Evolutionary conservation across 2,113 vertebrate species (phyloP), one percentile per base, ranked within the genome.

Genomic region (Brachirus orientalis): DNA sequence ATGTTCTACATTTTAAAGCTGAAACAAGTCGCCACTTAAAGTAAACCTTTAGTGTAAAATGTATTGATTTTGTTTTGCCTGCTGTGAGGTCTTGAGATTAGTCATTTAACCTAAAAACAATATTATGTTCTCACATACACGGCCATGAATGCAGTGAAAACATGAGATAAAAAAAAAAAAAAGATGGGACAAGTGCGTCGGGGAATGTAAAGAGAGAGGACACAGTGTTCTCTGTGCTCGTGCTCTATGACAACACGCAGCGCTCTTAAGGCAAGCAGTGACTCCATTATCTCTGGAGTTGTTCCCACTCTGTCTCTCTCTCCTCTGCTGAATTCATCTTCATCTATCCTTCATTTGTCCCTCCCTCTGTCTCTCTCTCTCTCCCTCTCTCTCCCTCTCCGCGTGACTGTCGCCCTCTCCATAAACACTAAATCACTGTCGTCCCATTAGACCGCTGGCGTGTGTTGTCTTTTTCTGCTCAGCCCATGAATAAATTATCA

Each of bases 401-500:
- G 0, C 13, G 1, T 54, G 17, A 20, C 61, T 71, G 8, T 56
- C 43, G 8, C 50, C 62, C 58, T 54, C 74, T 68, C 64, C 50
- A 19, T 70, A 72, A 82, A 84, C 72, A 76, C 76, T 75, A 79
- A 77, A 86, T 72, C 72, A 55, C 66, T 74, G 78, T 69, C 50
- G 72, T 89, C 86, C 77, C 70, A 36, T 86, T 62, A 65, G 87
- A 82, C 73, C 51, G 36, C 64, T 46, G 63, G 36, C 65, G 51
- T 79, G 60, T 85, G 81, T 88, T 88, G 87, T 70, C 75, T 88
- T 80, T 89, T 78, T 72, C 78, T 77, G 3, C 66, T 79, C 68
- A 78, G 72, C 60, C 64, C 79, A 90, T 92, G 88, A 92, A 91
- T 93, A 91, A 92, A 91, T 91, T 86, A 92, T 91, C 84, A 90